Base-by-base conservation (phyloP, 2,797 vertebrate genomes). In the Yasuhikotakia modesta region DNA sequence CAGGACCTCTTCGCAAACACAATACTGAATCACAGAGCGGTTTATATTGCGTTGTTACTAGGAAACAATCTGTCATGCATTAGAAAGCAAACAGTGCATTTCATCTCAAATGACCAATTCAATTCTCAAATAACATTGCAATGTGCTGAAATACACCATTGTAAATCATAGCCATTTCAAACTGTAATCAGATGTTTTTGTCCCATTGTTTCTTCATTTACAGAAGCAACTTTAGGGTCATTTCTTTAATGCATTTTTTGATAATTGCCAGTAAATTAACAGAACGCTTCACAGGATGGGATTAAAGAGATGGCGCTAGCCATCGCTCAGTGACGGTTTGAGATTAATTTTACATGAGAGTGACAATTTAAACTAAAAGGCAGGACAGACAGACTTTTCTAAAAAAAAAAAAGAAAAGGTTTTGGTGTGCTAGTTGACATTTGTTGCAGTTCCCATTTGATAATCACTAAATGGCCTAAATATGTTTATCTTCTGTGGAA, bases 31-130 rank as follows among this genome's bases (percentile, higher is more conserved):
- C 92, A 92, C 91, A 92, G 83, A 53, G 91, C 91, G 92, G 91
- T 91, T 92, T 89, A 91, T 90, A 92, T 90, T 88, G 90, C 91
- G 93, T 93, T 92, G 92, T 93, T 92, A 92, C 90, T 78, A 88
- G 88, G 91, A 92, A 92, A 92, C 92, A 93, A 92, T 91, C 92
- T 93, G 92, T 93, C 92, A 92, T 88, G 88, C 89, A 90, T 89
- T 85, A 88, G 89, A 91, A 90, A 91, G 90, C 90, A 90, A 92
- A 93, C 90, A 87, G 87, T 86, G 78, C 88, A 90, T 93, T 93
- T 91, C 53, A 74, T 81, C 78, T 84, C 79, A 70, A 79, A 84
- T 84, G 70, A 82, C 79, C 79, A 75, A 65, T 80, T 80, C 74
- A 13, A 74, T 52, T 66, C 83, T 79, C 70, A 58, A 78, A 82